These are phyloP conservation scores for Meliscaeva auricollis DNA, from an alignment of 2,888 invertebrate species.

Conservation along the genomic window DNA sequence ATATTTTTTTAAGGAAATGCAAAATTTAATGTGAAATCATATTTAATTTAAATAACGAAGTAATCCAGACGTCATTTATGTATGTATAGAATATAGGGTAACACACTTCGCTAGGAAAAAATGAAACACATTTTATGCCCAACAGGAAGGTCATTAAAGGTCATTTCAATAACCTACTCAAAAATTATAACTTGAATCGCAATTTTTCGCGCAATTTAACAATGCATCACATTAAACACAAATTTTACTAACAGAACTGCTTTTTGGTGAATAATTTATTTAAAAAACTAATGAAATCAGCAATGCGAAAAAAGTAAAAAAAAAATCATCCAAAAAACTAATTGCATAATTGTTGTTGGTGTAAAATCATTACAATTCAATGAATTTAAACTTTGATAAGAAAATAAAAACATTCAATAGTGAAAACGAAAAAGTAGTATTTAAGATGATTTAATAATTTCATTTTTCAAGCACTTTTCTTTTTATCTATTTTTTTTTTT, in stretches of 20 bases:
- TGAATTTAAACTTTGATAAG: not conserved
- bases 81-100: not conserved
- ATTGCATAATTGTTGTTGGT: conserved; percentile 6
- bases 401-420: not conserved
- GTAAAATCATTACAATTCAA: not conserved
- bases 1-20: too few species aligned
- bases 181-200: not conserved
- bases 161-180: conserved; percentile 47
- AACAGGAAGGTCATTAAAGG: conserved; percentile 68
- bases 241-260: not conserved
- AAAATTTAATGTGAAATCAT: not conserved
- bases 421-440: not conserved
- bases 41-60: not conserved
- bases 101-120: not conserved
- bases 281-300: not conserved
- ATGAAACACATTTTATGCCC: conserved; percentile 25
- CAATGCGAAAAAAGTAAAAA: not conserved
- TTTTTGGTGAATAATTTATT: not conserved
- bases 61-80: not conserved
- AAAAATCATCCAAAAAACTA: not conserved
- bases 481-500: not conserved
- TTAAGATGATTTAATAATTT: not conserved
- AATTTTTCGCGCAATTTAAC: conserved; percentile 8
- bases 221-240: not conserved
- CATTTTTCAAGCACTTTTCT: not conserved